Percentiles rank a stretch among this genome's conserved stretches.
Evolutionary conservation across 1,140 invertebrate genomes (phyloP).

Genomic region (Phthorimaea operculella): DNA sequence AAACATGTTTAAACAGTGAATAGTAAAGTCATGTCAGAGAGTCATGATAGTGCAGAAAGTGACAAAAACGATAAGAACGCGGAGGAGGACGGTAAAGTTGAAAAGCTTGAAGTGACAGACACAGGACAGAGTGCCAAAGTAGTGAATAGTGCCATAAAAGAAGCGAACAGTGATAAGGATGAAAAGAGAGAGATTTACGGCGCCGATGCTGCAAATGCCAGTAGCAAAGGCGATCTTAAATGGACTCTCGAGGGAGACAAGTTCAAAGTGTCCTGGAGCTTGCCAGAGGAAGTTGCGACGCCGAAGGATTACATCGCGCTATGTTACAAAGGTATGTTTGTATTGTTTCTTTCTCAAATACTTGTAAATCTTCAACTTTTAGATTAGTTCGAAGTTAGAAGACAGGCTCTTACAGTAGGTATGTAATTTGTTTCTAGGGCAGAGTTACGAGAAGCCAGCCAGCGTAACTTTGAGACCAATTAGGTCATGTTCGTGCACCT

Average conservation of each 20-base stretch:
- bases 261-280: constrained; percentile 38
- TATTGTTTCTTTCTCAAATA: neutral
- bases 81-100: constrained; percentile 17
- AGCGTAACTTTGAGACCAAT: too few species aligned
- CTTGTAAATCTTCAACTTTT: too few species aligned
- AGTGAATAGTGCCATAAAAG: constrained; percentile 30
- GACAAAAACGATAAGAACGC: constrained; percentile 21
- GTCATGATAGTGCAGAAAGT: constrained; percentile 42
- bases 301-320: constrained; percentile 48
- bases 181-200: constrained; percentile 23
- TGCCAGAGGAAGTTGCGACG: constrained; percentile 35
- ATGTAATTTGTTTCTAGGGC: too few species aligned
- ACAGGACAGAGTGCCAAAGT: constrained; percentile 32
- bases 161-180: constrained; percentile 27
- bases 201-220: constrained; percentile 16
- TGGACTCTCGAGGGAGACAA: constrained; percentile 35
- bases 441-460: too few species aligned
- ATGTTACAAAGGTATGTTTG: constrained; percentile 46
- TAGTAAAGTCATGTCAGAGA: constrained; percentile 51
- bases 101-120: constrained; percentile 11
- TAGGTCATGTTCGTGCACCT: too few species aligned
- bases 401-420: too few species aligned
- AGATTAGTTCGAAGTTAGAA: too few species aligned
- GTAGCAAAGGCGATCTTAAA: constrained; percentile 14
- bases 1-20: too few species aligned